A percentile compares a stretch with the other conserved stretches of the same genome.
Evolutionary conservation across 2,797 vertebrate genomes (phyloP).

Genomic region (Perodicticus potto): DNA sequence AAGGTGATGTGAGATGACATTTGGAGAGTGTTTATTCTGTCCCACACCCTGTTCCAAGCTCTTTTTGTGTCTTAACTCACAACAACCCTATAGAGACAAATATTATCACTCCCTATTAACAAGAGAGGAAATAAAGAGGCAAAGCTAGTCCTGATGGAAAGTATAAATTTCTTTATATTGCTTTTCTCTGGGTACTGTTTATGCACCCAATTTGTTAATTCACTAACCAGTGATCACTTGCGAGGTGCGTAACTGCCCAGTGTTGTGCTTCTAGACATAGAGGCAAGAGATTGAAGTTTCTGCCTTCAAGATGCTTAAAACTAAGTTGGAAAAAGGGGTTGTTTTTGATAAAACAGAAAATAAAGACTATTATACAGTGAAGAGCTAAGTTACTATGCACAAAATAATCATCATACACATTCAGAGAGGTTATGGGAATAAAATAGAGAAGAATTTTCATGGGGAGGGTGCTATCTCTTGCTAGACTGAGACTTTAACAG

Average conservation of each 20-base stretch:
- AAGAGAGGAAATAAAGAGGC: neutral
- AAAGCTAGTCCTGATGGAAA: neutral
- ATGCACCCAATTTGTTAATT: neutral
- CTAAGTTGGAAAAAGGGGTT: neutral
- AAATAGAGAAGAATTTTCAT: neutral
- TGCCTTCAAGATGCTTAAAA: neutral
- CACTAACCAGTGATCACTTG: neutral
- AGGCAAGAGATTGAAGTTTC: neutral
- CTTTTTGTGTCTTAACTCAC: neutral
- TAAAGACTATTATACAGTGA: neutral
- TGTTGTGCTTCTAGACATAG: neutral
- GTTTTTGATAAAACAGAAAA: constrained; percentile 25
- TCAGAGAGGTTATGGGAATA: neutral
- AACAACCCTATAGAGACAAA: neutral
- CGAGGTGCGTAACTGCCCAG: neutral
- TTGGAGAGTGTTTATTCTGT: neutral
- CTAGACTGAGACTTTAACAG: neutral
- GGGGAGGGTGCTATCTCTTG: neutral
- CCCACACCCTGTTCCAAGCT: neutral
- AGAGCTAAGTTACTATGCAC: neutral
- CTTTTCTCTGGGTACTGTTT: neutral
- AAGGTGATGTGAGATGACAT: neutral
- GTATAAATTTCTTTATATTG: neutral
- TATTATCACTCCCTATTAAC: neutral
- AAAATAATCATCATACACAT: neutral